Evolutionary conservation across 2,797 vertebrate species (phyloP).

Genomic region (Petrocephalus sullivani): DNA sequence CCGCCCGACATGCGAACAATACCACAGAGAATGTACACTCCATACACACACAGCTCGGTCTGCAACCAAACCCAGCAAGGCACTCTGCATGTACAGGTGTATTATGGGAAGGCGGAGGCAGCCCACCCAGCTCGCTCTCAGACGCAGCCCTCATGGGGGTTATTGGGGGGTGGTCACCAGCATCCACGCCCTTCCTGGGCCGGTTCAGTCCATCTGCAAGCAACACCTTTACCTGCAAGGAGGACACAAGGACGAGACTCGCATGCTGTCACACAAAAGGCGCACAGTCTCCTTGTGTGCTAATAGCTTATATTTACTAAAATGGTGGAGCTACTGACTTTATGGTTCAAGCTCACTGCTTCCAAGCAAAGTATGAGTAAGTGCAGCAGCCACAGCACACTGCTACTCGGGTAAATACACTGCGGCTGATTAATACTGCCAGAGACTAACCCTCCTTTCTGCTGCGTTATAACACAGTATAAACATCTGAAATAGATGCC

Average conservation of each 20-base stretch:
- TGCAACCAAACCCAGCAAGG: background rate
- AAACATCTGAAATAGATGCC: background rate
- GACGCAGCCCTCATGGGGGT: constrained; percentile 89
- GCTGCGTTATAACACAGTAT: background rate
- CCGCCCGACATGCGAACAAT: background rate
- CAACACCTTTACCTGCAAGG: constrained; percentile 75
- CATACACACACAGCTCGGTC: background rate
- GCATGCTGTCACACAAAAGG: background rate
- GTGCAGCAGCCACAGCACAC: background rate
- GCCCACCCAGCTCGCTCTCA: constrained; percentile 82
- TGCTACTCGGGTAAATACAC: background rate
- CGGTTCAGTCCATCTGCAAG: constrained; percentile 82
- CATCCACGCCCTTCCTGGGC: constrained; percentile 84
- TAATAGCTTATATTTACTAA: background rate
- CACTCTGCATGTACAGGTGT: background rate
- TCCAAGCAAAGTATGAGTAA: background rate
- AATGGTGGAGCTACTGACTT: background rate
- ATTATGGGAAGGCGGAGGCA: background rate
- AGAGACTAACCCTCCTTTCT: background rate
- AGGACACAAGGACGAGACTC: background rate
- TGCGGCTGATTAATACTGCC: background rate
- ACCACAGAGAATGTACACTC: background rate
- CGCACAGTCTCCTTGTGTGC: background rate
- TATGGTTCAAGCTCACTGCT: background rate
- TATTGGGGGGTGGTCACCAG: constrained; percentile 94